These are phyloP conservation scores for Dicyrtoma fusca DNA, from an alignment of 2,888 invertebrate genomes.

Conservation along the genomic window DNA sequence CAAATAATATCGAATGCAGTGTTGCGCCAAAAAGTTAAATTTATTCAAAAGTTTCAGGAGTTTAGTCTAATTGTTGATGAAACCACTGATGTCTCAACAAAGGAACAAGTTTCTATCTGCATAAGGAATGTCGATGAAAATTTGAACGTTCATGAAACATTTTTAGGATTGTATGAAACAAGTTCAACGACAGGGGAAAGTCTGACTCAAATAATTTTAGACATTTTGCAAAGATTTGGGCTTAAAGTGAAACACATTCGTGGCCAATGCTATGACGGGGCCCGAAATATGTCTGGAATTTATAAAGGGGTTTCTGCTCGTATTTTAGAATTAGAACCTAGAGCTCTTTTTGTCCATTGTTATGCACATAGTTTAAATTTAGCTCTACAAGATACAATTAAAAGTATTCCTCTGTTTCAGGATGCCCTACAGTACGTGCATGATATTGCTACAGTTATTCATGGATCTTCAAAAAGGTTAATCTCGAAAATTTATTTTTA, in stretches of 20 bases:
- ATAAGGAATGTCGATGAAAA: conserved; percentile 9
- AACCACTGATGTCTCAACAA: conserved; percentile 32
- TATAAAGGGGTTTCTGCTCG: conserved; percentile 15
- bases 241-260: not conserved
- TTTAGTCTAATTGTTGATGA: conserved; percentile 41
- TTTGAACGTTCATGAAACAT: not conserved
- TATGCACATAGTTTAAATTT: conserved; percentile 35
- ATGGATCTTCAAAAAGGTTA: conserved; percentile 18
- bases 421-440: not conserved
- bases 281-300: conserved; percentile 27
- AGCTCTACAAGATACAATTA: conserved; percentile 21
- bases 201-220: not conserved
- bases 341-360: conserved; percentile 27
- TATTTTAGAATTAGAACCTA: not conserved
- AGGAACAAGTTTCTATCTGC: conserved; percentile 35
- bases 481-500: too few species aligned
- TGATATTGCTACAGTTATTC: not conserved
- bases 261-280: conserved; percentile 34
- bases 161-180: conserved; percentile 7
- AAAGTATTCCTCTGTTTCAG: not conserved
- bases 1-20: not conserved
- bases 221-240: not conserved
- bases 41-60: not conserved
- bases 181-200: not conserved
- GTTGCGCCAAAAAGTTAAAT: not conserved